Base-by-base conservation (phyloP, 2,797 vertebrate species). In the Chelonia mydas region DNA sequence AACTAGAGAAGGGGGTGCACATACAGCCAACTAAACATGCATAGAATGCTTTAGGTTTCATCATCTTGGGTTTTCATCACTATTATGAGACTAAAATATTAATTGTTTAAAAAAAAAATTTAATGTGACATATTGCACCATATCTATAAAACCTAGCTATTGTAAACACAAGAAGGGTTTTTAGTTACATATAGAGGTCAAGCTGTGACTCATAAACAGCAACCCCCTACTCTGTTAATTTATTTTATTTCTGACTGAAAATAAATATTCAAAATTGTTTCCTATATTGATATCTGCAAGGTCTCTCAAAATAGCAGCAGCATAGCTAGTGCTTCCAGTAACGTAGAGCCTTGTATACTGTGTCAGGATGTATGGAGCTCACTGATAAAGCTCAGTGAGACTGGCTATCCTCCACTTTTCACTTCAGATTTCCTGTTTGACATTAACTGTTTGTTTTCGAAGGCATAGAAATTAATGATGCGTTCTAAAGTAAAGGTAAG, bases 371-470 rank as follows among this genome's bases (percentile, higher is more conserved):
- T 90, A 84, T 85, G 86, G 91, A 84, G 81, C 31, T 54, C 5
- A 21, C 92, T 96, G 94, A 96, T 97, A 97, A 96, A 95, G 77
- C 86, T 92, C 83, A 76, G 51, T 97, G 89, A 94, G 59, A 77
- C 86, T 87, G 95, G 89, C 94, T 96, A 88, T 97, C 96, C 96
- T 97, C 94, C 93, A 92, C 90, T 96, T 97, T 95, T 96, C 83
- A 89, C 59, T 96, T 95, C 88, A 87, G 89, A 91, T 97, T 97
- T 98, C 97, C 97, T 97, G 97, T 97, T 95, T 94, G 92, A 96
- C 92, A 80, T 94, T 90, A 91, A 87, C 90, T 95, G 84, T 96
- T 97, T 95, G 95, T 49, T 93, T 83, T 94, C 95, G 72, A 90
- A 91, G 83, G 47, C 81, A 65, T 81, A 92, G 92, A 97, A 93